phyloP scores from a whole-genome alignment of 2,888 invertebrate species.

The Aethes cnicana region DNA sequence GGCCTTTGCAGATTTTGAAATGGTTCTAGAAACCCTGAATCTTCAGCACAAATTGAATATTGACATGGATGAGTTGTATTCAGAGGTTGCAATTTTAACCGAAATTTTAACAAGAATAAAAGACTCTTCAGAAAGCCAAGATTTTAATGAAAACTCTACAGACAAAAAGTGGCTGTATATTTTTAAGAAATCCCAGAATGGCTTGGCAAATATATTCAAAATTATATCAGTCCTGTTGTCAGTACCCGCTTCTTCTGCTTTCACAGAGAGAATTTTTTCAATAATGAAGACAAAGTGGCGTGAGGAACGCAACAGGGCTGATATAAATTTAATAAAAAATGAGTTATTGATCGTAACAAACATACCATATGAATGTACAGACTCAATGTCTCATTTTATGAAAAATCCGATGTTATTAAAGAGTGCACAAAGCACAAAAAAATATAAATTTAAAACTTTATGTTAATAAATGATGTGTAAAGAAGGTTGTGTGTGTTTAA shows the following conservation, averaged over 20 bases:
- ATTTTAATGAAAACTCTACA: background rate
- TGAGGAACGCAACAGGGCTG: background rate
- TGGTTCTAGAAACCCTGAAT: background rate
- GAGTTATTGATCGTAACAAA: constrained; percentile 1
- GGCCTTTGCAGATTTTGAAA: background rate
- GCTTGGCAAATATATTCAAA: background rate
- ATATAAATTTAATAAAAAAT: background rate
- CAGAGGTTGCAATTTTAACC: background rate
- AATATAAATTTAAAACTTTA: no score
- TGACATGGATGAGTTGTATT: background rate
- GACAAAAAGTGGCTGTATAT: background rate
- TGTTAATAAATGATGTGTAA: no score
- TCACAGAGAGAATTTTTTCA: background rate
- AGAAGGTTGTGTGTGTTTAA: no score
- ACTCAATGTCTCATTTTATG: no score
- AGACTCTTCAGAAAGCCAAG: background rate
- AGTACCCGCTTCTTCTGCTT: background rate
- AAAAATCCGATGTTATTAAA: no score
- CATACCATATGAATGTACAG: no score
- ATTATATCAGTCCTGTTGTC: background rate
- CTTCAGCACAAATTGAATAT: background rate
- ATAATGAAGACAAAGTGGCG: background rate
- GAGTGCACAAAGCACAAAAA: no score
- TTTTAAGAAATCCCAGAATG: background rate
- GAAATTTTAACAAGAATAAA: background rate